Percentiles rank a stretch among this genome's conserved stretches.
Evolutionary conservation across 2,888 invertebrate genomes (phyloP).

Genomic region (Amiota mariae): DNA sequence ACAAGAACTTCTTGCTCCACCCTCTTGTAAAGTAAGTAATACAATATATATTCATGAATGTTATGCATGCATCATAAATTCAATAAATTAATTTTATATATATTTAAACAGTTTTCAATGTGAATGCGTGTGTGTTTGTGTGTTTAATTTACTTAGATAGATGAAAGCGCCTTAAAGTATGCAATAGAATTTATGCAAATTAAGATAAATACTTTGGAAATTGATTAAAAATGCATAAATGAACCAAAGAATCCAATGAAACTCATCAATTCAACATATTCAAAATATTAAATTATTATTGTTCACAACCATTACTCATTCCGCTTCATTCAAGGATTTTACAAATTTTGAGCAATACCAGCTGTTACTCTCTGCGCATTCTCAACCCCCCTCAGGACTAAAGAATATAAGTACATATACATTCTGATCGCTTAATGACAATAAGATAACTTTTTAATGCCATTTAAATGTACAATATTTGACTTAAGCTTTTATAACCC

Average conservation of each 20-base stretch:
- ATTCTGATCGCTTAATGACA: constrained; percentile 41
- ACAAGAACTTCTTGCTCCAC: too few species aligned
- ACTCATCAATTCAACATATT: too few species aligned
- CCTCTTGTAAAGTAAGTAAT: too few species aligned
- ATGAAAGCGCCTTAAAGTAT: constrained; percentile 27
- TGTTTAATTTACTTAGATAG: not conserved
- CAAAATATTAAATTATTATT: too few species aligned
- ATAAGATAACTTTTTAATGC: constrained; percentile 49
- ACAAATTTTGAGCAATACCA: constrained; percentile 4
- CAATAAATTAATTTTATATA: constrained; percentile 29
- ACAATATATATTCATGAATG: constrained; percentile 24
- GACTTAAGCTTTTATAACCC: not conserved
- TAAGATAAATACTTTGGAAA: constrained; percentile 24
- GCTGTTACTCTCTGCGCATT: not conserved
- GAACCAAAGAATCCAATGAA: not conserved
- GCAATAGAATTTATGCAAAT: constrained; percentile 33
- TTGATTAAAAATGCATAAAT: constrained; percentile 33
- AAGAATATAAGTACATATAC: constrained; percentile 37
- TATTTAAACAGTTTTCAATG: not conserved
- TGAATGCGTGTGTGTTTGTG: not conserved
- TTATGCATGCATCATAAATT: constrained; percentile 30
- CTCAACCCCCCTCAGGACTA: not conserved
- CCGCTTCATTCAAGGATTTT: not conserved
- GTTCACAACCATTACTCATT: too few species aligned
- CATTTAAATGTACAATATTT: constrained; percentile 14